These are phyloP conservation scores for Aplodontia rufa DNA, from an alignment of 2,113 vertebrate species.

Conservation along the genomic window DNA sequence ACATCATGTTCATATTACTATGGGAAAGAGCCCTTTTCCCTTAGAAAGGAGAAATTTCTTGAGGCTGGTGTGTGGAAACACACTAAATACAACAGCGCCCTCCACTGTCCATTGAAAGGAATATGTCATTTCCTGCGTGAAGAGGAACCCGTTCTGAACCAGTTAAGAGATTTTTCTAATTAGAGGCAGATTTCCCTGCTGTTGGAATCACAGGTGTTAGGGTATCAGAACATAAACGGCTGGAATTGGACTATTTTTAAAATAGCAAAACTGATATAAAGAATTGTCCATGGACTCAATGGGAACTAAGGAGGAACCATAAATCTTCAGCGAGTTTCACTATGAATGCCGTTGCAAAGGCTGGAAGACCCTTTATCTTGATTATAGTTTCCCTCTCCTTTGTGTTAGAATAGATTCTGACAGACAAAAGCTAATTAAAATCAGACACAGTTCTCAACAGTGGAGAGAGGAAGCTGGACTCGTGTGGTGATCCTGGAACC, in stretches of 20 bases:
- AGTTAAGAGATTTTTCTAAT: constrained; percentile 57
- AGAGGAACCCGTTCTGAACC: constrained; percentile 44
- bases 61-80: background rate
- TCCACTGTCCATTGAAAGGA: constrained; percentile 70
- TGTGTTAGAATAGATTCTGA: constrained; percentile 53
- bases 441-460: constrained; percentile 67
- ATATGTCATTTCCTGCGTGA: background rate
- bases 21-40: constrained; percentile 39
- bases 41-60: background rate
- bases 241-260: constrained; percentile 50
- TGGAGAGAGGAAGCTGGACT: constrained; percentile 4
- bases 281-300: background rate
- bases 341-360: constrained; percentile 65
- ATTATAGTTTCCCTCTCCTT: constrained; percentile 54
- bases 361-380: constrained; percentile 66
- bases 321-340: constrained; percentile 63
- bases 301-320: constrained; percentile 70
- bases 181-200: constrained; percentile 60
- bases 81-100: constrained; percentile 83
- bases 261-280: constrained; percentile 52
- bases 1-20: constrained; percentile 53
- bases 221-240: constrained; percentile 57
- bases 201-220: constrained; percentile 63
- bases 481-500: background rate
- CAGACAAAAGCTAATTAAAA: constrained; percentile 72